These are phyloP conservation scores for Pseudomyrmex gracilis DNA, from an alignment of 1,140 invertebrate genomes.

Conservation along the genomic window DNA sequence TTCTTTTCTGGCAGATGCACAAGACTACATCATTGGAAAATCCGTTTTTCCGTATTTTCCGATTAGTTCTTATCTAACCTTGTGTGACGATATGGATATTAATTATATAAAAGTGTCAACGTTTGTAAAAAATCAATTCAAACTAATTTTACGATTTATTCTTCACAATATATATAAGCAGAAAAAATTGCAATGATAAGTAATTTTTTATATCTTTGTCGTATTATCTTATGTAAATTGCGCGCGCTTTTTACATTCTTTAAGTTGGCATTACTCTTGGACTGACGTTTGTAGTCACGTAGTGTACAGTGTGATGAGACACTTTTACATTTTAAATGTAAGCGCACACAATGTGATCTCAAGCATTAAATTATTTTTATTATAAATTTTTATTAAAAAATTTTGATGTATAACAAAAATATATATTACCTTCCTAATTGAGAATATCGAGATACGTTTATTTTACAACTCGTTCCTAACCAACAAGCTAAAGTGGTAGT, in stretches of 20 bases:
- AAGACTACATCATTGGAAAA: neutral
- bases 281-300: neutral
- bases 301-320: neutral
- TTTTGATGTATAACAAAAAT: neutral
- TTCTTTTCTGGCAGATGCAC: neutral
- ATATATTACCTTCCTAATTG: slow-evolving; percentile 6
- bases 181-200: no score
- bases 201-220: neutral
- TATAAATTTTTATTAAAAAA: neutral
- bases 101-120: no score
- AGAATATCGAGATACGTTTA: neutral
- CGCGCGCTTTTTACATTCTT: slow-evolving; percentile 19
- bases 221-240: neutral
- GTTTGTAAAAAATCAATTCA: no score
- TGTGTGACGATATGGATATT: neutral
- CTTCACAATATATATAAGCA: no score
- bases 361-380: neutral
- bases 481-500: neutral
- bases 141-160: no score
- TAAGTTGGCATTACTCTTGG: neutral
- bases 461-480: slow-evolving; percentile 21
- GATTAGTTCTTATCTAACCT: neutral
- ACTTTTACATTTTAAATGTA: neutral
- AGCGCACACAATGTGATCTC: neutral
- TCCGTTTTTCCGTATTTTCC: neutral